Evolutionary conservation across 2,888 invertebrate genomes (phyloP).

Genomic region (Lapara coniferarum): DNA sequence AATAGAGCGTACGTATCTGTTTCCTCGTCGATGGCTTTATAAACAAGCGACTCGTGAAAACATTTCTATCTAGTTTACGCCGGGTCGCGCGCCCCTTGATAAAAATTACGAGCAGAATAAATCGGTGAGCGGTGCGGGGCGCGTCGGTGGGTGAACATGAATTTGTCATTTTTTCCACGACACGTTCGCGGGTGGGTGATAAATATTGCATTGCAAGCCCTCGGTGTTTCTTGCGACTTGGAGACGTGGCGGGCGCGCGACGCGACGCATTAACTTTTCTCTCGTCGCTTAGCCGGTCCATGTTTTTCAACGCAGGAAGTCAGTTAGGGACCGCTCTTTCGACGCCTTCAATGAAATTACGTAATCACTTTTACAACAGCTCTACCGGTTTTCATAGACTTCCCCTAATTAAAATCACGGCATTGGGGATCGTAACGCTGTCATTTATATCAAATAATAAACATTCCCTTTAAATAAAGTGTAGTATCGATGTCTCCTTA

Average conservation of each 20-base stretch:
- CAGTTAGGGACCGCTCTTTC: conserved; percentile 70
- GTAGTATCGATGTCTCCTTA: neutral
- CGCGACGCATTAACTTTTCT: conserved; percentile 65
- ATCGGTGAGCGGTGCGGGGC: conserved; percentile 63
- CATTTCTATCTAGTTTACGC: conserved; percentile 77
- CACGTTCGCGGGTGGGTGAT: conserved; percentile 79
- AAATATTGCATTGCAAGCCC: conserved; percentile 81
- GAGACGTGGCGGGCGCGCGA: conserved; percentile 42
- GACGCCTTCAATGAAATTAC: conserved; percentile 77
- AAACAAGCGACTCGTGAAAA: conserved; percentile 80
- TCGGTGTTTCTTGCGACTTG: conserved; percentile 66
- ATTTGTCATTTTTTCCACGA: conserved; percentile 83
- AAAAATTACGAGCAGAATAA: conserved; percentile 79
- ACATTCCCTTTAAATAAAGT: neutral
- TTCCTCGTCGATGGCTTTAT: conserved; percentile 78
- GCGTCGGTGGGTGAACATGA: conserved; percentile 69
- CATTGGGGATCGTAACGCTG: neutral
- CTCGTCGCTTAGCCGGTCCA: conserved; percentile 66
- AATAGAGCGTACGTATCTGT: conserved; percentile 75
- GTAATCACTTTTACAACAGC: conserved; percentile 77
- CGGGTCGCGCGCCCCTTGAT: conserved; percentile 69
- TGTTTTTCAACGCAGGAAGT: conserved; percentile 73
- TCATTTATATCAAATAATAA: neutral
- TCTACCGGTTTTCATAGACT: conserved; percentile 61
- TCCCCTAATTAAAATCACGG: neutral